These are phyloP conservation scores for Cichladusa arquata DNA, from an alignment of 2,113 vertebrate species.

Conservation along the genomic window DNA sequence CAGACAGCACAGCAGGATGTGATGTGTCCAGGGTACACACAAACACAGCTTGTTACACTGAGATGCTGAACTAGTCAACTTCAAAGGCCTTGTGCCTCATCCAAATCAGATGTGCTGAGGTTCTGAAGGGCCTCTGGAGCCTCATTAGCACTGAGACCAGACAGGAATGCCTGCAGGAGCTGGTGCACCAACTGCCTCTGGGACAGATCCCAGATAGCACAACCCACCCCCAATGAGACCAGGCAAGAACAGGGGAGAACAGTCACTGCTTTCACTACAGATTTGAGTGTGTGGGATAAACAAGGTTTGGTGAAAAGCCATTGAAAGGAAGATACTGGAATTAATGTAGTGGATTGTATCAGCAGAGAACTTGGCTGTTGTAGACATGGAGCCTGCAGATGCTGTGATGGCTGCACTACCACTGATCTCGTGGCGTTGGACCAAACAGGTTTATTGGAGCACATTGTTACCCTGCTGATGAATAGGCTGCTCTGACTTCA, in stretches of 20 bases:
- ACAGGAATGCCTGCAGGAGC: neutral
- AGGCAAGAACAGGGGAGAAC: neutral
- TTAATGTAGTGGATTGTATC: neutral
- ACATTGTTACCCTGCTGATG: neutral
- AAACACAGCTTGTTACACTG: neutral
- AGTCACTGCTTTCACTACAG: slow-evolving; percentile 14
- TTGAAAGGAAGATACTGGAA: neutral
- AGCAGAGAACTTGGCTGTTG: neutral
- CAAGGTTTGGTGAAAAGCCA: neutral
- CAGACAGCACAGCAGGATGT: neutral
- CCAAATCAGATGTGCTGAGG: neutral
- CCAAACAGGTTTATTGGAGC: neutral
- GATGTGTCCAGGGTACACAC: neutral
- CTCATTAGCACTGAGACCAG: neutral
- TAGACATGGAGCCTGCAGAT: neutral
- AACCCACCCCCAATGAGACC: neutral
- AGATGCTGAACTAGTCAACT: neutral
- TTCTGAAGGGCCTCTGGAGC: neutral
- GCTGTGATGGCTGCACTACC: neutral
- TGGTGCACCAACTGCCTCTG: neutral
- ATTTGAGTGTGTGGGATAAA: neutral
- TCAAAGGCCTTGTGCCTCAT: neutral
- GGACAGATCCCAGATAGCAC: neutral
- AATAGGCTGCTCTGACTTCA: neutral
- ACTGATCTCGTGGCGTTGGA: neutral